These are phyloP conservation scores for Pecten maximus DNA, from an alignment of 2,888 invertebrate genomes.

Conservation along the genomic window DNA sequence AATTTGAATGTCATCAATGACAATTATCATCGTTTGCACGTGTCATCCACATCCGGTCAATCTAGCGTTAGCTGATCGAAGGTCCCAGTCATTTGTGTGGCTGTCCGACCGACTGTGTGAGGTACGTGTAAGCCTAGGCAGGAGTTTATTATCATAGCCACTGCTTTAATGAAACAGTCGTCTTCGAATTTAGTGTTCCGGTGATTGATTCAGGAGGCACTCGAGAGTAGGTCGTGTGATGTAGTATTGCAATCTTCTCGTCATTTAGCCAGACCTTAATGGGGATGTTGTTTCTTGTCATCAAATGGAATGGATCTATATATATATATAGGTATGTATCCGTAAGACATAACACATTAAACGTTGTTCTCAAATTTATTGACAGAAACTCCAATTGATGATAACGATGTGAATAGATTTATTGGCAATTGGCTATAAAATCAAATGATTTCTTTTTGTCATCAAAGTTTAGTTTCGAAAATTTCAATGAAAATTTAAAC, in stretches of 20 bases:
- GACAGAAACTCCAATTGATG: too few relatives aligned
- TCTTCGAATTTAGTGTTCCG: neutral
- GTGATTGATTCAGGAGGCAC: neutral
- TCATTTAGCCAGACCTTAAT: neutral
- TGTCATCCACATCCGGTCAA: neutral
- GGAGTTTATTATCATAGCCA: neutral
- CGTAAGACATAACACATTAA: neutral
- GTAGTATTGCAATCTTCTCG: neutral
- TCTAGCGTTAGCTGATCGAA: neutral
- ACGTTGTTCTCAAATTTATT: too few relatives aligned
- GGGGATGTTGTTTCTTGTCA: neutral
- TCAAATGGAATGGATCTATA: neutral
- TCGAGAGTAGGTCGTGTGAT: neutral
- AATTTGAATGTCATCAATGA: neutral
- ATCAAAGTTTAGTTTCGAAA: too few relatives aligned
- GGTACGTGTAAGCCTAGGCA: neutral
- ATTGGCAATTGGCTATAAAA: too few relatives aligned
- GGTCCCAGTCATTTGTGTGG: neutral
- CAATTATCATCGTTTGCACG: neutral
- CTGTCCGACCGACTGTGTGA: neutral
- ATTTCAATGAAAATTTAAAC: too few relatives aligned
- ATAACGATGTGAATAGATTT: too few relatives aligned
- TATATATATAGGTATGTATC: neutral
- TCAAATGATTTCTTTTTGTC: too few relatives aligned
- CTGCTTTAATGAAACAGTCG: conserved; percentile 14